Base-by-base conservation (phyloP, 2,113 vertebrate genomes). In the Cathartes aura region DNA sequence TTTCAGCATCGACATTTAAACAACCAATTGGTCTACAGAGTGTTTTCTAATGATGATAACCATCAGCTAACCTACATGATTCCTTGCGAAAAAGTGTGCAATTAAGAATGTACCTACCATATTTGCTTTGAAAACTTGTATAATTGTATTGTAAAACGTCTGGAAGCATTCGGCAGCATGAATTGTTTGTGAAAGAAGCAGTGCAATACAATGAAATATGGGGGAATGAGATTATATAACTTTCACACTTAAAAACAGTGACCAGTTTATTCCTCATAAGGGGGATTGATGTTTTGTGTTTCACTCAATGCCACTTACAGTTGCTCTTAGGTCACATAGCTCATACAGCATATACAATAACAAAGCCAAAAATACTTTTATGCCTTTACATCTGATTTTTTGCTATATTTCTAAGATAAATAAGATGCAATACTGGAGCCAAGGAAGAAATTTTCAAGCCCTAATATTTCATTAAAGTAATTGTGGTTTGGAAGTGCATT, bases 101-200 rank as follows among this genome's bases (percentile, higher is more conserved):
- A 32, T 90, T 89, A 84, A 87, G 92, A 95, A 90, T 11, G 16
- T 17, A 53, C 24, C 29, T 84, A 55, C 43, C 32, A 32, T 52
- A 74, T 88, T 87, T 83, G 50, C 62, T 93, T 89, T 72, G 73
- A 96, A 87, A 96, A 82, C 26, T 43, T 80, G 12, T 24, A 4
- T 16, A 75, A 36, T 64, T 79, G 56, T 55, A 47, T 22, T 47
- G 26, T 30, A 79, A 76, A 91, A 74, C 62, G 97, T 87, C 81
- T 92, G 90, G 96, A 96, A 97, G 63, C 24, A 58, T 89, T 50
- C 82, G 64, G 68, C 55, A 94, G 24, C 24, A 47, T 27, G 59
- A 85, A 79, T 47, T 90, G 32, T 56, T 95, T 80, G 47, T 81
- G 64, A 79, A 89, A 47, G 89, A 82, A 85, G 34, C 38, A 67